phyloP scores from a whole-genome alignment of 2,113 vertebrate species.

The Mobula hypostoma region DNA sequence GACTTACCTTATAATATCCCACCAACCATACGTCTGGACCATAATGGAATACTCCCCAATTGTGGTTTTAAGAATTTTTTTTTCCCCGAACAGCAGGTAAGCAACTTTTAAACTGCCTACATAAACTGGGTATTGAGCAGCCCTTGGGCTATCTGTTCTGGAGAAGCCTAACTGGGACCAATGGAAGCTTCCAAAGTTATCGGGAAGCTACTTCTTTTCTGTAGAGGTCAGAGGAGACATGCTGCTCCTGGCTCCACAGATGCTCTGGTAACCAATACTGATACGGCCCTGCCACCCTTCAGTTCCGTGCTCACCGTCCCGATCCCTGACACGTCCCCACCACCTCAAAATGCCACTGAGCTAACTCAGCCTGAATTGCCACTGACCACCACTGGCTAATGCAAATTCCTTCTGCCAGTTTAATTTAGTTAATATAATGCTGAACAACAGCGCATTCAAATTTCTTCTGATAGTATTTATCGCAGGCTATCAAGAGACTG shows the following conservation, averaged over 20 bases:
- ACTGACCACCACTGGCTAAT: neutral
- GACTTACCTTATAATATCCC: too few relatives aligned
- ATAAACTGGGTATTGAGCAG: neutral
- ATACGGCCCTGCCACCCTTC: neutral
- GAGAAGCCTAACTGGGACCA: neutral
- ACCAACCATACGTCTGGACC: too few relatives aligned
- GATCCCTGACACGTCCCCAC: neutral
- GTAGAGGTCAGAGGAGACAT: neutral
- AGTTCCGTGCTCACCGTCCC: neutral
- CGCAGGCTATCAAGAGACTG: too few relatives aligned
- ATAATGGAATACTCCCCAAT: too few relatives aligned
- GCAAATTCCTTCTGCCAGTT: neutral
- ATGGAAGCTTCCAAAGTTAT: neutral
- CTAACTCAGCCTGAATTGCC: neutral
- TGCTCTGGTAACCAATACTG: neutral
- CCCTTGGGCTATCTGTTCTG: neutral
- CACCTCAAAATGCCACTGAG: neutral
- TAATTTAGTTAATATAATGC: too few relatives aligned
- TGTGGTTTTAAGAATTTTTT: too few relatives aligned
- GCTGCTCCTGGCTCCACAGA: neutral
- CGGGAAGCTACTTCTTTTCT: neutral
- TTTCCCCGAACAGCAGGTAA: neutral
- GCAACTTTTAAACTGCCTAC: neutral
- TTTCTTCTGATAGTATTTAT: too few relatives aligned
- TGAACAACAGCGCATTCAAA: too few relatives aligned